A percentile compares a stretch with the other conserved stretches of the same genome.
These are phyloP conservation scores for Hypothenemus hampei DNA, from an alignment of 1,140 invertebrate genomes.

Conservation along the genomic window DNA sequence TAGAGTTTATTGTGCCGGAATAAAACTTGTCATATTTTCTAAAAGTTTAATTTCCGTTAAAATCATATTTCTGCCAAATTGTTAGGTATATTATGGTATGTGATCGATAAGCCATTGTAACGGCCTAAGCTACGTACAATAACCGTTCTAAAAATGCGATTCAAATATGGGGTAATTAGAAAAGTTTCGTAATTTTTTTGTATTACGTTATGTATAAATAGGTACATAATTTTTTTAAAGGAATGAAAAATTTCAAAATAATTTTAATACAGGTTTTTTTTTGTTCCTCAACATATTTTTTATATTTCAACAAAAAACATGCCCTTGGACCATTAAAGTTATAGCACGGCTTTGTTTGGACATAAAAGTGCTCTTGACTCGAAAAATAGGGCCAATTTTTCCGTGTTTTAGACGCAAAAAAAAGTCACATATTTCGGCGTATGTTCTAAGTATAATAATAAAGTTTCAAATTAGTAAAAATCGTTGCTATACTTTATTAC, in stretches of 20 bases:
- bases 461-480: no score
- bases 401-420: no score
- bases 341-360: no score
- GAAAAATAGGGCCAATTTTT: no score
- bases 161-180: conserved; percentile 5
- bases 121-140: conserved; percentile 1
- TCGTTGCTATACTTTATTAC: no score
- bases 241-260: conserved; percentile 1
- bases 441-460: no score
- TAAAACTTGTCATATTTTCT: conserved; percentile 23
- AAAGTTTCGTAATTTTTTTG: neutral
- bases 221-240: neutral
- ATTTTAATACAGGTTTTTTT: no score
- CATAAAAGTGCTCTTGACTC: no score
- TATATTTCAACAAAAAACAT: no score
- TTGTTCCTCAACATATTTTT: no score
- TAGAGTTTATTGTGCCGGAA: conserved; percentile 15
- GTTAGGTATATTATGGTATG: conserved; percentile 4
- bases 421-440: no score
- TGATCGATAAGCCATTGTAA: conserved; percentile 11
- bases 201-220: neutral
- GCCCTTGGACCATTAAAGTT: no score
- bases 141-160: neutral
- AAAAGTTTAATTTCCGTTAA: conserved; percentile 25
- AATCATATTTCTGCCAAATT: conserved; percentile 20